Evolutionary conservation across 2,797 vertebrate species (phyloP).

Genomic region (Galaxias olidus): DNA sequence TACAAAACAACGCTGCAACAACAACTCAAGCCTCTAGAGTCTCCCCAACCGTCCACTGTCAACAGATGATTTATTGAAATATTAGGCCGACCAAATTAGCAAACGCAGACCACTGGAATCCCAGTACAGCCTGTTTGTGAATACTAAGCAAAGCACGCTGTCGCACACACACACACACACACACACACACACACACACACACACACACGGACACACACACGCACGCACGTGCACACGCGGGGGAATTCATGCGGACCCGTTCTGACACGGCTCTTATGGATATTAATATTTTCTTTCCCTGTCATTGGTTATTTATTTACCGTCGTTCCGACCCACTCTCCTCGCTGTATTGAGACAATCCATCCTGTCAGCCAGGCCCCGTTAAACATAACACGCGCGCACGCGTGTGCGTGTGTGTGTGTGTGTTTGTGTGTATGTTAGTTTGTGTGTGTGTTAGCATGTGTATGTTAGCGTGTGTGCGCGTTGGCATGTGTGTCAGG

Average conservation of each 20-base stretch:
- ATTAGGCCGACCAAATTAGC: conserved; percentile 1
- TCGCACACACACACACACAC: conserved; percentile 20
- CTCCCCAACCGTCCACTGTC: neutral
- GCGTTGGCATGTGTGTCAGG: conserved; percentile 10
- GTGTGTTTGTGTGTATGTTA: neutral
- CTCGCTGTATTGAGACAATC: conserved; percentile 57
- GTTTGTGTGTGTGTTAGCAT: neutral
- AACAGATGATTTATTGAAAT: conserved; percentile 2
- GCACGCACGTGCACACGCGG: conserved; percentile 29
- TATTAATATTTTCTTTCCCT: conserved; percentile 59
- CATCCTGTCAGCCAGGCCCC: conserved; percentile 60
- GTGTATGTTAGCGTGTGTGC: no score
- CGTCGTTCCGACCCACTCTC: conserved; percentile 47
- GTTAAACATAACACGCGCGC: conserved; percentile 46
- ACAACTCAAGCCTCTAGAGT: neutral
- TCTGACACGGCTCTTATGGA: conserved; percentile 52
- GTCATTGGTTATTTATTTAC: conserved; percentile 61
- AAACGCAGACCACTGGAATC: neutral
- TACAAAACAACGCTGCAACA: neutral
- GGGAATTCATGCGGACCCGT: conserved; percentile 50
- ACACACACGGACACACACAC: conserved; percentile 13
- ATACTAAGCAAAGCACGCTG: neutral
- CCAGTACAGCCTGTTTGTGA: no score
- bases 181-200: conserved; percentile 31
- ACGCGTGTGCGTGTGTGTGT: neutral